Conservation (phyloP, 2,797 vertebrate species). For the Enteromius paludinosus region DNA sequence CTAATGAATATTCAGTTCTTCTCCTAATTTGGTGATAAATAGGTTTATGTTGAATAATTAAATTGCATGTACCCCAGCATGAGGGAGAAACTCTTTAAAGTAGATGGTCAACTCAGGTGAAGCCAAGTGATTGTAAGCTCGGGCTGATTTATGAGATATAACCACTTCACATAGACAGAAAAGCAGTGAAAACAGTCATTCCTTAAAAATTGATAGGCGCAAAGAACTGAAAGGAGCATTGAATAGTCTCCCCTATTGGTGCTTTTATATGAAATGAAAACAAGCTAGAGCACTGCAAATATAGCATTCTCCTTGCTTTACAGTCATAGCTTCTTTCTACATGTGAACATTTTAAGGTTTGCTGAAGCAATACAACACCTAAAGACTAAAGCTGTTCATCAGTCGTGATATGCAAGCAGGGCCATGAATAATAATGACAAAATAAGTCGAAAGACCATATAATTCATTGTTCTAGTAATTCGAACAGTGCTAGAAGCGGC, state of each 20-base stretch:
- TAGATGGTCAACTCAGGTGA: not conserved
- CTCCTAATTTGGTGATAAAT: constrained; percentile 5
- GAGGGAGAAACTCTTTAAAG: constrained; percentile 3
- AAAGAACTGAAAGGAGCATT: not conserved
- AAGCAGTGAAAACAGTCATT: not conserved
- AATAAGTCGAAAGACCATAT: not conserved
- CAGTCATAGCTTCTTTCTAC: not conserved
- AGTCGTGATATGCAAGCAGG: not conserved
- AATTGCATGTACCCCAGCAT: not conserved
- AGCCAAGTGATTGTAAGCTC: too few relatives aligned
- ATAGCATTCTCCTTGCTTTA: not conserved
- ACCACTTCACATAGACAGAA: not conserved
- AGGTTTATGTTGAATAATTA: not conserved
- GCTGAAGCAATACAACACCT: not conserved
- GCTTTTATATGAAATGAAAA: not conserved
- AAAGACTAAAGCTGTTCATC: not conserved
- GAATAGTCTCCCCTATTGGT: not conserved
- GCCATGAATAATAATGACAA: not conserved
- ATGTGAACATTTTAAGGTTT: not conserved
- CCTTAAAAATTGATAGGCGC: not conserved
- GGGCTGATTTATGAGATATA: constrained; percentile 11
- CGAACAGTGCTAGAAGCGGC: not conserved
- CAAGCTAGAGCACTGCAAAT: not conserved
- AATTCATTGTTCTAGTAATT: not conserved
- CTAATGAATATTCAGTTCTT: constrained; percentile 16